These are phyloP conservation scores for Pachyrhynchus sulphureomaculatus DNA, from an alignment of 1,140 invertebrate species.

Conservation along the genomic window DNA sequence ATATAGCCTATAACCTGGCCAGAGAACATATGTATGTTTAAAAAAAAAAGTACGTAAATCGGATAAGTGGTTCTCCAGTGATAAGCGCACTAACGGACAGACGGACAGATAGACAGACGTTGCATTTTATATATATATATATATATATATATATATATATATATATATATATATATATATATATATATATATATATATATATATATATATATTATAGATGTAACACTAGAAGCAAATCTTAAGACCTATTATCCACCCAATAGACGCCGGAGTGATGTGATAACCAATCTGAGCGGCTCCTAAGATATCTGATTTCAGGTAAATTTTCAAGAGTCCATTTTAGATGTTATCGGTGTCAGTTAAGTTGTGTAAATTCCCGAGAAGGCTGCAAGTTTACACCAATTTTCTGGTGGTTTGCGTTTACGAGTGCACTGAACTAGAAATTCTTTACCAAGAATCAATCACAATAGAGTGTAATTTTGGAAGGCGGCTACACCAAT, in stretches of 20 bases:
- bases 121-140: too few species aligned
- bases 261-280: neutral
- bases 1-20: too few species aligned
- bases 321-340: slow-evolving; percentile 21
- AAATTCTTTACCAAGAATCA: slow-evolving; percentile 22
- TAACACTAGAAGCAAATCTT: neutral
- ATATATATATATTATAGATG: too few species aligned
- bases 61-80: too few species aligned
- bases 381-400: slow-evolving; percentile 40
- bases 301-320: slow-evolving; percentile 20
- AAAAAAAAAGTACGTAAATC: too few species aligned
- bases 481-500: slow-evolving; percentile 33
- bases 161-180: too few species aligned
- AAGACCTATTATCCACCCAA: neutral
- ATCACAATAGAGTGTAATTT: slow-evolving; percentile 35
- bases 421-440: slow-evolving; percentile 10
- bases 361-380: slow-evolving; percentile 33
- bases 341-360: slow-evolving; percentile 37
- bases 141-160: too few species aligned
- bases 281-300: slow-evolving; percentile 16
- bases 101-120: too few species aligned
- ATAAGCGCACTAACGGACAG: too few species aligned
- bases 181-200: too few species aligned
- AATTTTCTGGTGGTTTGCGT: slow-evolving; percentile 40
- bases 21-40: too few species aligned